Evolutionary conservation across 2,113 vertebrate species (phyloP).

Genomic region (Psittacara wagleri): DNA sequence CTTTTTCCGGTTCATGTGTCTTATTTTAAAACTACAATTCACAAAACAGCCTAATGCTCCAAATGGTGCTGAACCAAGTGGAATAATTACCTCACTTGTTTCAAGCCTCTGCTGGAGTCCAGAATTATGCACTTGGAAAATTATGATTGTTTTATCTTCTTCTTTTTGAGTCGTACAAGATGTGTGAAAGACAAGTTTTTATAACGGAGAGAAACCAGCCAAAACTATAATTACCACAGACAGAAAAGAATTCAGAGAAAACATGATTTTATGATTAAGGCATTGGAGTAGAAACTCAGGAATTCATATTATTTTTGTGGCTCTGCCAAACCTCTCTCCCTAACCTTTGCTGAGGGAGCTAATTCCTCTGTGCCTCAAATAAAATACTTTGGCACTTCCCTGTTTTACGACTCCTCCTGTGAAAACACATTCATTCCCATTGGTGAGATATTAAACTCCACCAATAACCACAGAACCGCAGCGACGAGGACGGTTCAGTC

Average conservation of each 20-base stretch:
- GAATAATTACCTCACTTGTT: constrained; percentile 69
- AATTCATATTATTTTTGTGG: constrained; percentile 16
- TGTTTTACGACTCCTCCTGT: neutral
- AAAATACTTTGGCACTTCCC: neutral
- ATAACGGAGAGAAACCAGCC: constrained; percentile 25
- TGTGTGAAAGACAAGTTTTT: constrained; percentile 38
- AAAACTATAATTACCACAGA: constrained; percentile 38
- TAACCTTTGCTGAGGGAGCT: neutral
- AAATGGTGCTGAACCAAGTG: constrained; percentile 55
- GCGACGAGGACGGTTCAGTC: neutral
- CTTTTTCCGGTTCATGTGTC: constrained; percentile 49
- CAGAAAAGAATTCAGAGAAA: neutral
- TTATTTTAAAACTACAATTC: constrained; percentile 62
- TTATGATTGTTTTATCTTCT: constrained; percentile 52
- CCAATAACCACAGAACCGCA: neutral
- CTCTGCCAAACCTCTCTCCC: constrained; percentile 3
- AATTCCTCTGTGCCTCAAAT: constrained; percentile 1
- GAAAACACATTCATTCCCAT: neutral
- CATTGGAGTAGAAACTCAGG: constrained; percentile 20
- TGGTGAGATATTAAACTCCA: neutral
- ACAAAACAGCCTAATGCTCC: constrained; percentile 49
- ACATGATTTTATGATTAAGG: constrained; percentile 35
- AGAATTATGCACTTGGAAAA: constrained; percentile 66
- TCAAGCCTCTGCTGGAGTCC: constrained; percentile 46
- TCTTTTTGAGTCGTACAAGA: neutral